Percentiles rank a stretch among this genome's conserved stretches.
phyloP scores from a whole-genome alignment of 2,888 invertebrate species.

The Ophion slaviceki region DNA sequence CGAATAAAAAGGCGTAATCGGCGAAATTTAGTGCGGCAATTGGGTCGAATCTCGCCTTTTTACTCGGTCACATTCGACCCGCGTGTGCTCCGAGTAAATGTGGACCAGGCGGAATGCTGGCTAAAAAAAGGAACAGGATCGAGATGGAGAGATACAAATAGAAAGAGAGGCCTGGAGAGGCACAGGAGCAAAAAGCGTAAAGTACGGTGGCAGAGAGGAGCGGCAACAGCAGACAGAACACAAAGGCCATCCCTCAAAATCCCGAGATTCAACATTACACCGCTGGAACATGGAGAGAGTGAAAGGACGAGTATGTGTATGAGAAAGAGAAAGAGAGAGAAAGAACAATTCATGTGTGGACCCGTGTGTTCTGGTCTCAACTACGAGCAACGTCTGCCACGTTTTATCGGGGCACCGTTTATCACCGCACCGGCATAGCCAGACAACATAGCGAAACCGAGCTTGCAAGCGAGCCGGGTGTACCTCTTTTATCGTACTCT shows the following conservation, averaged over 20 bases:
- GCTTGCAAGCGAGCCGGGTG: conserved; percentile 61
- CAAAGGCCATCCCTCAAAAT: conserved; percentile 75
- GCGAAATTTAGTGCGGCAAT: background rate
- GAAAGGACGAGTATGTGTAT: conserved; percentile 15
- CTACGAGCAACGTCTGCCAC: conserved; percentile 68
- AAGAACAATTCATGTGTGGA: conserved; percentile 29
- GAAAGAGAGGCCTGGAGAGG: conserved; percentile 39
- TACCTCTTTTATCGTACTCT: conserved; percentile 62
- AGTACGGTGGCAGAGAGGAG: conserved; percentile 32
- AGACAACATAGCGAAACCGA: conserved; percentile 75
- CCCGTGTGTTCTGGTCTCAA: conserved; percentile 45
- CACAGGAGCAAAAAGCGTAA: conserved; percentile 60
- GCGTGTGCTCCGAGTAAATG: conserved; percentile 33
- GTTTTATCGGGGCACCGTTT: conserved; percentile 80
- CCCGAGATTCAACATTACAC: conserved; percentile 69
- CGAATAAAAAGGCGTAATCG: background rate
- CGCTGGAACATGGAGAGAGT: conserved; percentile 38
- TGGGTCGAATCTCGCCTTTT: conserved; percentile 3
- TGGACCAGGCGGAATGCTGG: conserved; percentile 46
- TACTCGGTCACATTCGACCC: background rate
- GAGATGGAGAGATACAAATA: conserved; percentile 31
- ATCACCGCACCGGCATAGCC: conserved; percentile 76
- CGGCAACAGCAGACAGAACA: conserved; percentile 59
- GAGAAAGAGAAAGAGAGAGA: conserved; percentile 7
- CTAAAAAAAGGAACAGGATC: conserved; percentile 46